These are phyloP conservation scores for Bombus ignitus DNA, from an alignment of 1,140 invertebrate genomes.

Conservation along the genomic window DNA sequence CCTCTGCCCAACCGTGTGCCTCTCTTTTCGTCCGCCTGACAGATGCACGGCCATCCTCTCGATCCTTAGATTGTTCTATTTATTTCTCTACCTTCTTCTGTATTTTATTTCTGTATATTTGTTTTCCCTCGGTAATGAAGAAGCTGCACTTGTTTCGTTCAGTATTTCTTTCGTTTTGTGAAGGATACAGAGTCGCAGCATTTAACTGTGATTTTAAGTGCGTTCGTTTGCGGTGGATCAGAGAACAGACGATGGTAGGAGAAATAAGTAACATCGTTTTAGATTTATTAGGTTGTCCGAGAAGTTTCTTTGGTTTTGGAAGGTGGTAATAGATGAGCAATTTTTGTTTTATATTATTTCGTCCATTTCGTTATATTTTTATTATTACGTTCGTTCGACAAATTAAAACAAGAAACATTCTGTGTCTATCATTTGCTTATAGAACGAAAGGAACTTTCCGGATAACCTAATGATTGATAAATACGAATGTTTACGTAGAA, in stretches of 20 bases:
- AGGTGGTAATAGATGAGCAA: too few relatives aligned
- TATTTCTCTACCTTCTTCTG: background rate
- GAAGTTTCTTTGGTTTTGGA: too few relatives aligned
- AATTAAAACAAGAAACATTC: too few relatives aligned
- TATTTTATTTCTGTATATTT: background rate
- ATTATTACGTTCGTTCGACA: too few relatives aligned
- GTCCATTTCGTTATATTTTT: too few relatives aligned
- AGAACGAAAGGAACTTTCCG: too few relatives aligned
- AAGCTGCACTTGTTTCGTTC: background rate
- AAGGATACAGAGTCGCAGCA: background rate
- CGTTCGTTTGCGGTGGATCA: background rate
- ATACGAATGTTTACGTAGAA: background rate
- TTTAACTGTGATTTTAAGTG: background rate
- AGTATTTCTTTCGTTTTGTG: background rate
- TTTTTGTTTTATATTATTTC: too few relatives aligned
- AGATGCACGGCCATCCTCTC: conserved; percentile 56
- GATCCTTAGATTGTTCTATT: conserved; percentile 6
- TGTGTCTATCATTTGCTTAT: too few relatives aligned
- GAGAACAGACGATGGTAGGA: background rate
- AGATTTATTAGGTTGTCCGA: too few relatives aligned
- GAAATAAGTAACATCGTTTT: background rate
- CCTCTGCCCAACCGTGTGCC: conserved; percentile 50
- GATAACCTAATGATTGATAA: too few relatives aligned
- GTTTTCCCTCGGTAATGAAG: background rate
- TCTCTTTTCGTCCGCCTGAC: conserved; percentile 59